Percentiles rank a stretch among this genome's conserved stretches.
Evolutionary conservation across 2,113 vertebrate species (phyloP).

Genomic region (Indicator maculatus): DNA sequence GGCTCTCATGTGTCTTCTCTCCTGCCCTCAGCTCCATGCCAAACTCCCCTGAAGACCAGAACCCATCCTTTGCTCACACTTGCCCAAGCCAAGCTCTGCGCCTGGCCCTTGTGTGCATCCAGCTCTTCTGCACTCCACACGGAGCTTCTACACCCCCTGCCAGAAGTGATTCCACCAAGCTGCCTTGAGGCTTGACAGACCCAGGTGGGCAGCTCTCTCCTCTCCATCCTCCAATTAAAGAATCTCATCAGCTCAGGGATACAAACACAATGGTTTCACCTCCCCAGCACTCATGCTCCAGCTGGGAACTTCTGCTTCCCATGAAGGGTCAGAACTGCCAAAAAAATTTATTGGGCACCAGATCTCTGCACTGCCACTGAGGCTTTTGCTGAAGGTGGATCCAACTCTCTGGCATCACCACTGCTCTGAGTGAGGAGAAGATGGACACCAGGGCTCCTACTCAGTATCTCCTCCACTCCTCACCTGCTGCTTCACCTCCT

Average conservation of each 20-base stretch:
- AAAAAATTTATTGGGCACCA: background rate
- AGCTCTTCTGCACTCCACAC: background rate
- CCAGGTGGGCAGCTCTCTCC: background rate
- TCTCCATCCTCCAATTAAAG: background rate
- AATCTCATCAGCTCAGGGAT: background rate
- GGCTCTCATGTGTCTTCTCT: background rate
- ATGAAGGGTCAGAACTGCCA: background rate
- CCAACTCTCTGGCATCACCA: background rate
- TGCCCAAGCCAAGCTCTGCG: background rate
- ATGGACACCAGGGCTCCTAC: background rate
- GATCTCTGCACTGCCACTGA: background rate
- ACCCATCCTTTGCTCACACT: accelerated
- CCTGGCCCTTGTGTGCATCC: background rate
- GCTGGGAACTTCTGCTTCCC: background rate
- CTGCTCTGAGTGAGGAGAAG: background rate
- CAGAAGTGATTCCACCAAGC: background rate
- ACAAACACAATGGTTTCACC: background rate
- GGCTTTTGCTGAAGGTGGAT: background rate
- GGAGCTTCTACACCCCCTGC: background rate
- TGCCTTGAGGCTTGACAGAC: background rate
- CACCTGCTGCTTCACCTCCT: background rate
- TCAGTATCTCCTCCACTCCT: background rate
- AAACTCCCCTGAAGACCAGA: background rate
- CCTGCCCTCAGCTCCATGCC: background rate
- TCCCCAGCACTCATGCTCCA: background rate